Evolutionary conservation across 1,140 invertebrate species (phyloP).

Genomic region (Caligus rogercresseyi): DNA sequence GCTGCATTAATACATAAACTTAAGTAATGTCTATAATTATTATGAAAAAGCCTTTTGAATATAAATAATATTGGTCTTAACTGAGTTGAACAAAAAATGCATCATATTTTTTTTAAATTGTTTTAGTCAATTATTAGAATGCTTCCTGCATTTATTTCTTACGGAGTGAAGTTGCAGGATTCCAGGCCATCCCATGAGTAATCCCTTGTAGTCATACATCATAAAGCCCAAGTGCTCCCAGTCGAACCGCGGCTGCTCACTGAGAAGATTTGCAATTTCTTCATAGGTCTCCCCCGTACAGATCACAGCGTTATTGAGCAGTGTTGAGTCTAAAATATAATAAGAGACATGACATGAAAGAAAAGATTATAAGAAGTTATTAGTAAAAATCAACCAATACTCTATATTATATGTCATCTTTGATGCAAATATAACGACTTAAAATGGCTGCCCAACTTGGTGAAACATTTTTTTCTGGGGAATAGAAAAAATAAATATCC

Average conservation of each 20-base stretch:
- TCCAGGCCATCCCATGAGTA: slow-evolving; percentile 4
- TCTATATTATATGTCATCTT: too few species aligned
- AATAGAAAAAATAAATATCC: too few species aligned
- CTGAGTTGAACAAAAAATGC: background rate
- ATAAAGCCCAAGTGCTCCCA: slow-evolving; percentile 17
- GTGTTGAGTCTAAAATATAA: background rate
- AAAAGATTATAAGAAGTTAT: too few species aligned
- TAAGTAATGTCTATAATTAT: too few species aligned
- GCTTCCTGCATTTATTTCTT: slow-evolving; percentile 1
- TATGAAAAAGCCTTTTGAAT: too few species aligned
- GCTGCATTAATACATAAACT: too few species aligned
- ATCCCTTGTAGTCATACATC: slow-evolving; percentile 18
- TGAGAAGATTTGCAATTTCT: slow-evolving; percentile 8
- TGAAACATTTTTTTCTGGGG: too few species aligned
- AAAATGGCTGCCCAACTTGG: too few species aligned
- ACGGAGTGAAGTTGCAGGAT: slow-evolving; percentile 15
- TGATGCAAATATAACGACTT: too few species aligned
- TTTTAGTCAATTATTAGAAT: background rate
- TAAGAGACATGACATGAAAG: too few species aligned
- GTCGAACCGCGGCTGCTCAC: slow-evolving; percentile 9
- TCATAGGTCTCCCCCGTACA: slow-evolving; percentile 17
- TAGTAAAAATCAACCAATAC: too few species aligned
- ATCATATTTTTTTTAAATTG: background rate
- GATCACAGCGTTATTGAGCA: slow-evolving; percentile 11
- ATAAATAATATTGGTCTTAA: too few species aligned